Evolutionary conservation across 2,797 vertebrate species (phyloP).

Genomic region (Sparidentex hasta): DNA sequence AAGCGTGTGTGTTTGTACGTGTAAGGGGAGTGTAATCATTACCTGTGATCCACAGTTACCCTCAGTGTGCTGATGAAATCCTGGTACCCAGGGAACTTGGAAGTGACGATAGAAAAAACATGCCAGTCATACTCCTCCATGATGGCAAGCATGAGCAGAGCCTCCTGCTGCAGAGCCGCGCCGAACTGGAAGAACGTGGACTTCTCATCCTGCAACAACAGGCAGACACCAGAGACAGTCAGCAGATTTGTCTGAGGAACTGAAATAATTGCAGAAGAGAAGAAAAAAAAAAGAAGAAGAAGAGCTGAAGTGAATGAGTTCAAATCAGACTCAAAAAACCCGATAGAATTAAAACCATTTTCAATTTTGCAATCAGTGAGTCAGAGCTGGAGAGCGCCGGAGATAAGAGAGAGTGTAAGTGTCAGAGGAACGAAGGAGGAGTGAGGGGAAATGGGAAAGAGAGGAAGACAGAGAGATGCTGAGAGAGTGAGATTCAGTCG

Average conservation of each 20-base stretch:
- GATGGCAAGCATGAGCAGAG: constrained; percentile 95
- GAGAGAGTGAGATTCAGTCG: constrained; percentile 44
- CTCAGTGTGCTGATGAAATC: constrained; percentile 95
- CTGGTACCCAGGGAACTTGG: constrained; percentile 96
- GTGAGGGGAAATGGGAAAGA: constrained; percentile 27
- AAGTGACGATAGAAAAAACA: constrained; percentile 96
- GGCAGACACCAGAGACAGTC: constrained; percentile 44
- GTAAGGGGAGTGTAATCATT: constrained; percentile 26
- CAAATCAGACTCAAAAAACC: constrained; percentile 24
- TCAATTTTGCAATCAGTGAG: constrained; percentile 59
- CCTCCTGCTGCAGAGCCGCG: constrained; percentile 97
- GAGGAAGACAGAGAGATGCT: constrained; percentile 28
- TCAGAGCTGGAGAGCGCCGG: constrained; percentile 25
- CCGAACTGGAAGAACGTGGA: constrained; percentile 99
- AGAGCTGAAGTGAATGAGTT: constrained; percentile 11
- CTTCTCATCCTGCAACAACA: constrained; percentile 90
- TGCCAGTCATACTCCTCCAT: constrained; percentile 99
- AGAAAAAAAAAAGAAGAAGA: background rate
- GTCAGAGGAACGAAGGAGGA: constrained; percentile 29
- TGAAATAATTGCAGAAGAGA: constrained; percentile 37
- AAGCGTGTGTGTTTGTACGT: constrained; percentile 18
- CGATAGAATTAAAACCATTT: constrained; percentile 47
- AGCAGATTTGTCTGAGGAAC: constrained; percentile 45
- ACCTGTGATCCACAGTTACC: constrained; percentile 87
- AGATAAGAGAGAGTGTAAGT: constrained; percentile 51